Conservation (phyloP, 2,888 invertebrate species). For the Onchidella celtica region DNA sequence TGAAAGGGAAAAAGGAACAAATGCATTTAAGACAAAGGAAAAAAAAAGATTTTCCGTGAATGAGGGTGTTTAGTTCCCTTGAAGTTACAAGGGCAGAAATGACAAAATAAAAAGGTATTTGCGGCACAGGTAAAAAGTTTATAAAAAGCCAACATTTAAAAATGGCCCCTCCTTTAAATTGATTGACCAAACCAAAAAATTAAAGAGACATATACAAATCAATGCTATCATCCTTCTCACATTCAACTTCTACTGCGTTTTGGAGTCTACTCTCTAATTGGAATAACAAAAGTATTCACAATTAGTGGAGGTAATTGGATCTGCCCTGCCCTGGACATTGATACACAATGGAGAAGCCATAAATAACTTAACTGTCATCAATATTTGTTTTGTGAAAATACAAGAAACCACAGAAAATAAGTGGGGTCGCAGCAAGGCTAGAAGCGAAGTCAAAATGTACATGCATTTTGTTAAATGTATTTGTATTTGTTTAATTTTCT, state of each 20-base stretch:
- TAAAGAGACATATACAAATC: not conserved
- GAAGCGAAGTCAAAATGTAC: too few species aligned
- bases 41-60: not conserved
- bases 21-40: not conserved
- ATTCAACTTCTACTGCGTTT: not conserved
- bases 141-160: slow-evolving; percentile 15
- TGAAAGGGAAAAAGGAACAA: not conserved
- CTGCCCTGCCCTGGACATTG: slow-evolving; percentile 8
- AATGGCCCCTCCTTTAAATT: slow-evolving; percentile 14
- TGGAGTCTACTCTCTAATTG: slow-evolving; percentile 40
- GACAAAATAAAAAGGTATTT: slow-evolving; percentile 19
- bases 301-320: slow-evolving; percentile 34
- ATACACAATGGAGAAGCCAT: not conserved
- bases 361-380: too few species aligned
- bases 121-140: slow-evolving; percentile 21
- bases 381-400: too few species aligned
- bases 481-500: too few species aligned
- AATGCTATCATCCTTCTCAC: not conserved
- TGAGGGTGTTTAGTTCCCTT: not conserved
- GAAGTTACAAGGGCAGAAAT: not conserved
- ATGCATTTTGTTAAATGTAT: too few species aligned
- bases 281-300: slow-evolving; percentile 21
- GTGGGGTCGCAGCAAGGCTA: too few species aligned
- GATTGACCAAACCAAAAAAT: too few species aligned
- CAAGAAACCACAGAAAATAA: too few species aligned